Conservation (phyloP, 2,113 vertebrate species). For the Sterna hirundo region DNA sequence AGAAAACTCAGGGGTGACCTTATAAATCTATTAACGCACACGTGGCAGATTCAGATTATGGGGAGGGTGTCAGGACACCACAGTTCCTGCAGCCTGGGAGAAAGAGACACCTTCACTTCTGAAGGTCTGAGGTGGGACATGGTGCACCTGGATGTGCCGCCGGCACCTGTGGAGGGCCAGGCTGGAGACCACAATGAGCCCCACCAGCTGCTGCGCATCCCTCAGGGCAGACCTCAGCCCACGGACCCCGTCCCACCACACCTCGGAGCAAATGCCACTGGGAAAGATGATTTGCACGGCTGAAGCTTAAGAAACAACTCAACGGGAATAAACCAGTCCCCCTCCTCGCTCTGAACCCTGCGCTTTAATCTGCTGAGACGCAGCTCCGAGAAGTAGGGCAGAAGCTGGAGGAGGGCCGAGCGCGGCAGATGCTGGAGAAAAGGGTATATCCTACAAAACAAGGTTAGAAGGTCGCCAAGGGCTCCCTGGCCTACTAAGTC, state of each 20-base stretch:
- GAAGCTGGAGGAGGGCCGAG: not conserved
- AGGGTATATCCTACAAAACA: not conserved
- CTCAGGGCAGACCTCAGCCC: not conserved
- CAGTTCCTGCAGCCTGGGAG: not conserved
- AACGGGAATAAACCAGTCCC: not conserved
- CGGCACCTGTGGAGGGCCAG: fast-evolving
- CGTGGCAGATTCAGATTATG: not conserved
- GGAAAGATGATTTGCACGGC: not conserved
- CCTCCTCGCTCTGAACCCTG: not conserved
- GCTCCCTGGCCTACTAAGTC: not conserved
- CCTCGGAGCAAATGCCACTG: not conserved
- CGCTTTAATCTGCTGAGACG: not conserved
- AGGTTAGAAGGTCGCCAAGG: not conserved
- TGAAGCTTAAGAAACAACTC: not conserved
- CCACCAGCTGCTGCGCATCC: fast-evolving
- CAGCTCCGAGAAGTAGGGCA: not conserved
- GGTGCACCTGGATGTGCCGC: not conserved
- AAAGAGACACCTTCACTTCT: not conserved
- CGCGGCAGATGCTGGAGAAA: not conserved
- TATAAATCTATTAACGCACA: not conserved
- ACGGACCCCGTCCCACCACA: fast-evolving
- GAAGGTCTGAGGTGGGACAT: not conserved
- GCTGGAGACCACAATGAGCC: fast-evolving
- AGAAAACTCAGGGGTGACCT: not conserved
- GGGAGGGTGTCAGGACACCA: not conserved